Conservation (phyloP, 2,888 invertebrate genomes). For the Pyrochroa serraticornis region DNA sequence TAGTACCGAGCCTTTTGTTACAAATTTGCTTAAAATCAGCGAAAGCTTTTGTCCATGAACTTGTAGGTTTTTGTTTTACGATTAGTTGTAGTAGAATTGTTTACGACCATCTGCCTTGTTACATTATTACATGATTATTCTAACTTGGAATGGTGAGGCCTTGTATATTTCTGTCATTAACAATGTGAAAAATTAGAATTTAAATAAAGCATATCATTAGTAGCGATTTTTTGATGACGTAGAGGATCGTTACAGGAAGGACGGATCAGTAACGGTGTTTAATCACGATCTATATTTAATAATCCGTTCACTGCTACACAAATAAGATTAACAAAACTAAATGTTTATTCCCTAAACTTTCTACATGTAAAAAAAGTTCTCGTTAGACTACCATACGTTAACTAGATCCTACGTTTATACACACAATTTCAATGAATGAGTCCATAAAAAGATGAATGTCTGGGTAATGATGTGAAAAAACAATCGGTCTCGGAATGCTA, state of each 20-base stretch:
- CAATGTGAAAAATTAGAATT: constrained; percentile 39
- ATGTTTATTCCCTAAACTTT: constrained; percentile 12
- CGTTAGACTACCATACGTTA: constrained; percentile 14
- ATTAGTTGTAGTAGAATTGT: not conserved
- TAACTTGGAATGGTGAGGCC: constrained; percentile 55
- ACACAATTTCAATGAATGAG: not conserved
- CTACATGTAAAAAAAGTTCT: constrained; percentile 22
- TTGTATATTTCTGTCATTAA: constrained; percentile 52
- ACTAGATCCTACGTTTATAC: constrained; percentile 13
- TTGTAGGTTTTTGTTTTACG: not conserved
- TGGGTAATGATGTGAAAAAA: not conserved
- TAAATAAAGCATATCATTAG: constrained; percentile 51
- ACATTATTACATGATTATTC: constrained; percentile 34
- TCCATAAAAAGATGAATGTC: no score
- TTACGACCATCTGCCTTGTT: constrained; percentile 1
- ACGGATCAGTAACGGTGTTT: no score
- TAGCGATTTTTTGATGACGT: constrained; percentile 19
- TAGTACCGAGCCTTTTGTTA: constrained; percentile 7
- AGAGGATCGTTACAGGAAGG: no score
- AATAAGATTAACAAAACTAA: constrained; percentile 14
- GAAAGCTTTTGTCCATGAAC: no score
- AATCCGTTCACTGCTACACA: constrained; percentile 18
- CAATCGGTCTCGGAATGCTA: constrained; percentile 22
- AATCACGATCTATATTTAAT: constrained; percentile 3
- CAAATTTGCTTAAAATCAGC: no score